phyloP scores from a whole-genome alignment of 2,888 invertebrate genomes.

The Nomada fabriciana region DNA sequence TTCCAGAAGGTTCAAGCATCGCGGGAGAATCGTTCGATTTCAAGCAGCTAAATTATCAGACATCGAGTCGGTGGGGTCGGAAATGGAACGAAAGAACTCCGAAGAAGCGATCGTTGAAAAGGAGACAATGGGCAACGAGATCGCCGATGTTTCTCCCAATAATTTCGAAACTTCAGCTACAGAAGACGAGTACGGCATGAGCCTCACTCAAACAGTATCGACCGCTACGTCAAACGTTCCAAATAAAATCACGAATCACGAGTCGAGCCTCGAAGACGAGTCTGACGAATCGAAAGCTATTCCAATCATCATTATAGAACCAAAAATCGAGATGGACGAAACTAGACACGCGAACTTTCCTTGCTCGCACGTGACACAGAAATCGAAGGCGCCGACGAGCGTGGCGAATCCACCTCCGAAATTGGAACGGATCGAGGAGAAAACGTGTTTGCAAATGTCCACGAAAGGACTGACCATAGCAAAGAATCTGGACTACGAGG shows the following conservation, averaged over 20 bases:
- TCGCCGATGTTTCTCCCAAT: constrained; percentile 43
- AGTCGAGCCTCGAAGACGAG: constrained; percentile 67
- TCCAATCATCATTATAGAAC: constrained; percentile 80
- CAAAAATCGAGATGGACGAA: constrained; percentile 71
- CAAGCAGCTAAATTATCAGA: constrained; percentile 82
- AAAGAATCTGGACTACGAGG: constrained; percentile 83
- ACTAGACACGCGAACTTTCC: constrained; percentile 38
- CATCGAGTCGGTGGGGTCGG: constrained; percentile 83
- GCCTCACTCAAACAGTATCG: constrained; percentile 59
- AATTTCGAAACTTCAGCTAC: constrained; percentile 75
- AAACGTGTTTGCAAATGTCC: constrained; percentile 81
- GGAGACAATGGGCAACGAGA: constrained; percentile 50
- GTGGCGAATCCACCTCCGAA: constrained; percentile 74
- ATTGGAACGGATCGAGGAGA: constrained; percentile 81
- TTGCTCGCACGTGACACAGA: constrained; percentile 37
- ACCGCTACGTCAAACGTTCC: constrained; percentile 28
- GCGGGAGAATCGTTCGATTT: constrained; percentile 82
- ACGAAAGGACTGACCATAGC: constrained; percentile 81
- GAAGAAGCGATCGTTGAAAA: constrained; percentile 76
- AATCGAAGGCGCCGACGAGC: constrained; percentile 48
- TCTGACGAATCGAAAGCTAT: constrained; percentile 77
- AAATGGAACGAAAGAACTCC: constrained; percentile 82
- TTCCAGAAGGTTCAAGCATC: constrained; percentile 81
- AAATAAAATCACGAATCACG: constrained; percentile 40
- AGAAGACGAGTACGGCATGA: constrained; percentile 81